Conservation (phyloP, 2,797 vertebrate species). For the Carcharodon carcharias region DNA sequence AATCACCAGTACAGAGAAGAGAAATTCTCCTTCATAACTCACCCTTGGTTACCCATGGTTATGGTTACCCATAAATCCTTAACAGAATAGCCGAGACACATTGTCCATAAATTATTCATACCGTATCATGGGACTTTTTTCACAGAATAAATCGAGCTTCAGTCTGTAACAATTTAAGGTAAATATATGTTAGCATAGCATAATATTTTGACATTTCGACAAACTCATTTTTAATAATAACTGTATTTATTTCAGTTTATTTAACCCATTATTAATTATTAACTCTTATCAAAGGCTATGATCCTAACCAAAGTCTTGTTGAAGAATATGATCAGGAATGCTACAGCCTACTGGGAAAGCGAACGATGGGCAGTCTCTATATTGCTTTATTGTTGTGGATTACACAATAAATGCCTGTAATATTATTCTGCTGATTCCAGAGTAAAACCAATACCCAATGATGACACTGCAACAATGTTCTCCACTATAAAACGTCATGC, state of each 20-base stretch:
- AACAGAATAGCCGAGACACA: not conserved
- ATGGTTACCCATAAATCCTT: slow-evolving; percentile 32
- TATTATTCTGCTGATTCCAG: not conserved
- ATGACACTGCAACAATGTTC: not conserved
- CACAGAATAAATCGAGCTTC: not conserved
- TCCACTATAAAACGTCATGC: not conserved
- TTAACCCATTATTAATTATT: not conserved
- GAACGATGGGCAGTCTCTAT: not conserved
- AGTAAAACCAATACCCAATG: not conserved
- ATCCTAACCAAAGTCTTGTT: not conserved
- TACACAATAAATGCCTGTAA: not conserved
- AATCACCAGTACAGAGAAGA: slow-evolving; percentile 23
- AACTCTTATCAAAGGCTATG: not conserved
- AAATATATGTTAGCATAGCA: not conserved
- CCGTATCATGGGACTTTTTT: not conserved
- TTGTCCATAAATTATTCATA: slow-evolving; percentile 17
- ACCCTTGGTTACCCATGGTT: slow-evolving; percentile 15
- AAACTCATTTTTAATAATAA: not conserved
- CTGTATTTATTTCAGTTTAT: not conserved
- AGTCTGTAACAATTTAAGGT: not conserved
- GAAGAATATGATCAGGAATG: not conserved
- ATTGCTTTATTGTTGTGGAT: not conserved
- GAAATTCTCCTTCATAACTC: slow-evolving; percentile 34
- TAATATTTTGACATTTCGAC: not conserved
- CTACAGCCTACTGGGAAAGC: not conserved